Conservation (phyloP, 2,888 invertebrate genomes). For the Leuctra nigra region DNA sequence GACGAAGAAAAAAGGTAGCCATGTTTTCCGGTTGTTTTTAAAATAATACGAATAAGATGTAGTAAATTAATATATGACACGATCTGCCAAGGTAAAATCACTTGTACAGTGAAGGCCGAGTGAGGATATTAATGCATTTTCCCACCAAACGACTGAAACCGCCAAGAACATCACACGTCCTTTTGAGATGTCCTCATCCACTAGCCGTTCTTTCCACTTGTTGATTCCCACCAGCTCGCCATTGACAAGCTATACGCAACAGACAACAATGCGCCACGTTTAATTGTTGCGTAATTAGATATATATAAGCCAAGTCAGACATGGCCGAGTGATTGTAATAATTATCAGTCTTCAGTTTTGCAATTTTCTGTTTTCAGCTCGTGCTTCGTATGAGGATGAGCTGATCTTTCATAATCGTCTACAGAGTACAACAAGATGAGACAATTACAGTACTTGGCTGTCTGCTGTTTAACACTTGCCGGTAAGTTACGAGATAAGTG, state of each 20-base stretch:
- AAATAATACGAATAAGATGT: no score
- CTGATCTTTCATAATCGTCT: neutral
- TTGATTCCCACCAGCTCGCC: no score
- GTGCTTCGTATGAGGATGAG: conserved; percentile 1
- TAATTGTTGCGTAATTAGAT: no score
- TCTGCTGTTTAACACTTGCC: neutral
- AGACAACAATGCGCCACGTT: no score
- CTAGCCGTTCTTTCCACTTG: no score
- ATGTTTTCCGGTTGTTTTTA: no score
- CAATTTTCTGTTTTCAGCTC: neutral
- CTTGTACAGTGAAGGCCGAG: neutral
- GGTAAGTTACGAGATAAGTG: neutral
- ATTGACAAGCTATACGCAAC: no score
- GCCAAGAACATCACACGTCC: neutral
- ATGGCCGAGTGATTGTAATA: neutral
- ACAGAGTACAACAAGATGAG: neutral
- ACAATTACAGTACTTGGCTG: neutral
- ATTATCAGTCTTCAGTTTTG: neutral
- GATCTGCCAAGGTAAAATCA: conserved; percentile 1
- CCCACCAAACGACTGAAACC: neutral
- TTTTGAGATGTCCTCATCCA: no score
- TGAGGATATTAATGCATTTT: neutral
- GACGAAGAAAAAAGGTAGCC: no score
- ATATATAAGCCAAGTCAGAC: neutral
- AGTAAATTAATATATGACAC: no score